Evolutionary conservation across 2,797 vertebrate species (phyloP), one percentile per base, ranked within the genome.

Genomic region (Gephyroberyx darwinii): DNA sequence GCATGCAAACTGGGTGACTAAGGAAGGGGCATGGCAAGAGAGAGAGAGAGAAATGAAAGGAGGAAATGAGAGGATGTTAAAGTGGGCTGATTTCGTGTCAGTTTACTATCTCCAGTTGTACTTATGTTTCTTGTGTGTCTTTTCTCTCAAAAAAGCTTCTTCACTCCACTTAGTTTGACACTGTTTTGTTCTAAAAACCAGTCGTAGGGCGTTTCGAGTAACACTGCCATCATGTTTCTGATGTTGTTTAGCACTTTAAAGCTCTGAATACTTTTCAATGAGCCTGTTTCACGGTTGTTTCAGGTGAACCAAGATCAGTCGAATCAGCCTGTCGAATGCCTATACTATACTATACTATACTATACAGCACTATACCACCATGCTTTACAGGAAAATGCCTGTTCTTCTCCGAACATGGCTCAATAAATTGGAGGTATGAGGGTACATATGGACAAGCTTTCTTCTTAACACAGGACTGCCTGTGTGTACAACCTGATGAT

Each of bases 1-100:
- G 92, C 95, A 94, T 92, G 83, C 89, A 88, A 84, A 85, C 80
- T 76, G 78, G 77, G 70, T 84, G 93, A 93, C 91, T 90, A 91
- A 88, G 93, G 93, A 94, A 94, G 94, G 86, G 94, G 94, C 83
- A 91, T 86, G 88, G 90, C 88, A 78, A 58, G 45, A 65, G 67
- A 76, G 79, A 64, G 70, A 80, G 84, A 64, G 61, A 66, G 75
- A 70, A 85, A 83, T 62, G 55, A 61, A 74, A 57, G 66, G 66
- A 80, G 67, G 74, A 71, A 71, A 30, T 81, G 76, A 71, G 79
- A 80, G 84, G 89, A 92, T 92, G 89, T 88, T 16, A 71, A 88
- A 87, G 90, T 84, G 84, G 76, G 61, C 64, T 26, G 4, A 89
- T 86, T 92, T 93, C 90, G 90, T 91, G 86, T 82, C 79, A 77